Conservation (phyloP, 1,140 invertebrate genomes). For the Brachionus paranguensis region DNA sequence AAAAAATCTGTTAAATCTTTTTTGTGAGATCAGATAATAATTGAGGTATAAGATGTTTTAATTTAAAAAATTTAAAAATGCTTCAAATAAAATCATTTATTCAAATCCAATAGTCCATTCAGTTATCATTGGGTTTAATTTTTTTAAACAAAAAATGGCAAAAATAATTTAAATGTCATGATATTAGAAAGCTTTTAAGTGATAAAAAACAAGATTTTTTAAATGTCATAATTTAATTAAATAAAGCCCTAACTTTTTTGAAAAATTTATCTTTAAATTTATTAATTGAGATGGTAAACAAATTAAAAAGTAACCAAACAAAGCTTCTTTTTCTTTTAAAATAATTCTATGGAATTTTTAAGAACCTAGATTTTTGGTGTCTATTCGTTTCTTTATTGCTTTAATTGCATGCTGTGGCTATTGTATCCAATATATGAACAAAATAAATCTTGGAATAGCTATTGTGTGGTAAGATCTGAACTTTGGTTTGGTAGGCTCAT, state of each 20-base stretch:
- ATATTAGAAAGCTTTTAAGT: background rate
- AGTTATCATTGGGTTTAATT: no score
- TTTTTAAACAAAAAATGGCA: no score
- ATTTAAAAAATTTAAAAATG: no score
- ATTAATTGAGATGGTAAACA: background rate
- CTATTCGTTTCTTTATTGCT: slow-evolving; percentile 2
- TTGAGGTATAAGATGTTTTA: no score
- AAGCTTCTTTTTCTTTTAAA: background rate
- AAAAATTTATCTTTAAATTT: background rate
- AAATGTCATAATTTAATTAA: background rate
- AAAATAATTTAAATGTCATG: background rate
- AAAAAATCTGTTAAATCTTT: no score
- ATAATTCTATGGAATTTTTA: background rate
- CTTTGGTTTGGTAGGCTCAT: background rate
- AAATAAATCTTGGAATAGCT: slow-evolving; percentile 36
- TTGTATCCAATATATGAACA: slow-evolving; percentile 32
- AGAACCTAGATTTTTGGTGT: background rate
- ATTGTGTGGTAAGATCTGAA: background rate
- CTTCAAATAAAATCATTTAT: no score
- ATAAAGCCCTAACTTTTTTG: background rate
- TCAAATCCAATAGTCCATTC: no score
- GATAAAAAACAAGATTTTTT: background rate
- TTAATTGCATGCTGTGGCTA: slow-evolving; percentile 4
- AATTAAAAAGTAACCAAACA: background rate
- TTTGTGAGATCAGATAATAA: no score